Percentiles rank a stretch among this genome's conserved stretches.
Evolutionary conservation across 2,113 vertebrate species (phyloP).

Genomic region (Muscicapa adusta): DNA sequence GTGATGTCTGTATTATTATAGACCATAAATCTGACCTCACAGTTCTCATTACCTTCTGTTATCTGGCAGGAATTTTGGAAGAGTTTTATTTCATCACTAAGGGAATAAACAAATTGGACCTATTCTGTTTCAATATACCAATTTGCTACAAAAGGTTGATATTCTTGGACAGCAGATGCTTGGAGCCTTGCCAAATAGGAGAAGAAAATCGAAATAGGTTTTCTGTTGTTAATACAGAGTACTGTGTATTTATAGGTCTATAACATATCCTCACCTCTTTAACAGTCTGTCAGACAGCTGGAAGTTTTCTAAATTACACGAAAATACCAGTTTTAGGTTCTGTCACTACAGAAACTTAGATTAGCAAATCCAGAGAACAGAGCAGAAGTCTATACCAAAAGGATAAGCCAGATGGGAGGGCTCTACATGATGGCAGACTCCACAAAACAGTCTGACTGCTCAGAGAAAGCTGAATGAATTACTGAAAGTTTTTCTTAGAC

Average conservation of each 20-base stretch:
- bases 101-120: background rate
- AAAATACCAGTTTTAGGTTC: constrained; percentile 45
- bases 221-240: background rate
- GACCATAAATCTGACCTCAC: background rate
- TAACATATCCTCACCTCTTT: constrained; percentile 42
- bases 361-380: background rate
- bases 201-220: constrained; percentile 5
- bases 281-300: constrained; percentile 44
- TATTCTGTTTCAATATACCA: background rate
- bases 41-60: background rate
- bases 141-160: background rate
- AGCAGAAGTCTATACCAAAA: constrained; percentile 39
- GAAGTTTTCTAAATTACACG: background rate
- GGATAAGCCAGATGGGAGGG: constrained; percentile 43
- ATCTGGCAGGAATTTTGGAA: background rate
- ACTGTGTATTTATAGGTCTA: background rate
- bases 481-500: background rate
- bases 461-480: background rate
- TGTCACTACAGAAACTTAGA: constrained; percentile 32
- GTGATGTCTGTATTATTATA: background rate
- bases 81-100: background rate
- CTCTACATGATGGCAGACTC: background rate
- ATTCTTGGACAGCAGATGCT: constrained; percentile 1
- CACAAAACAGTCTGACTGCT: background rate
- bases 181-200: background rate